Percentiles rank a stretch among this genome's conserved stretches.
Evolutionary conservation across 2,797 vertebrate genomes (phyloP).

Genomic region (Chanos chanos): DNA sequence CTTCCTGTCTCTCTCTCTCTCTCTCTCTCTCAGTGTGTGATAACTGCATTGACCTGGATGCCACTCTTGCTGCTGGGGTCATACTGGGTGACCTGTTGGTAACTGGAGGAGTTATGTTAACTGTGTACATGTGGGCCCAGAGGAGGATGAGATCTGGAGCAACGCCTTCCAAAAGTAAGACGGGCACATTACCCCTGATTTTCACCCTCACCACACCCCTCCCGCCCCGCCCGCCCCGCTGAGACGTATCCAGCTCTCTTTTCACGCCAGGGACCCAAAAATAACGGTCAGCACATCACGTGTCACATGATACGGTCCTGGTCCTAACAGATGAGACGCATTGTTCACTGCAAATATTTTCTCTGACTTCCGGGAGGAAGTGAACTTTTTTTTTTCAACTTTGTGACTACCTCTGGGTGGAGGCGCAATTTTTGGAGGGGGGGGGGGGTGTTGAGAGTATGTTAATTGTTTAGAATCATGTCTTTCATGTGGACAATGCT

Average conservation of each 20-base stretch:
- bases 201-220: neutral
- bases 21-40: conserved; percentile 52
- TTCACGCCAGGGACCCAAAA: neutral
- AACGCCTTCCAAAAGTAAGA: conserved; percentile 49
- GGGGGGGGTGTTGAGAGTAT: too few species aligned
- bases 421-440: too few species aligned
- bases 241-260: neutral
- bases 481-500: too few species aligned
- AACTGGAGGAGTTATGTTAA: conserved; percentile 44
- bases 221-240: conserved; percentile 12
- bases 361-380: too few species aligned
- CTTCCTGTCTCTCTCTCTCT: neutral
- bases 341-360: too few species aligned
- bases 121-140: conserved; percentile 47
- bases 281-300: neutral
- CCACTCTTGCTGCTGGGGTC: fast-evolving
- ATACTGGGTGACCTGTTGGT: conserved; percentile 34
- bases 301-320: too few species aligned
- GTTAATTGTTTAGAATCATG: too few species aligned
- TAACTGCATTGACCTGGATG: conserved; percentile 55
- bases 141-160: conserved; percentile 24
- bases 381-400: too few species aligned
- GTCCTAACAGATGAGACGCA: neutral
- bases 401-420: too few species aligned
- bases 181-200: neutral